Evolutionary conservation across 2,797 vertebrate genomes (phyloP).

Genomic region (Gymnoscopelus braueri): DNA sequence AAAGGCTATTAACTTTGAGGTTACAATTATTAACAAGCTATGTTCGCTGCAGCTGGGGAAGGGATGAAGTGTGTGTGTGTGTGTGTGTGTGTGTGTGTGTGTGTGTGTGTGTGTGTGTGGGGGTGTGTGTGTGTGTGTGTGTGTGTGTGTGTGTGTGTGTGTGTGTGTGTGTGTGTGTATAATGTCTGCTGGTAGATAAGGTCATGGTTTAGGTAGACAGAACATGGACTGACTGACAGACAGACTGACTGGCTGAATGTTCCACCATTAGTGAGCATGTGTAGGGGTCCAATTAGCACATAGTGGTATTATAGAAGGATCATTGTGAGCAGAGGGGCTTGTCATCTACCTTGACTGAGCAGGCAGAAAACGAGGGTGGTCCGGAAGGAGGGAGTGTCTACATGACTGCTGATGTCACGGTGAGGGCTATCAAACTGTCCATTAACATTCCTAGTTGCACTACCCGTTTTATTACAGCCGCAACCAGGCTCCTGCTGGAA

Average conservation of each 20-base stretch:
- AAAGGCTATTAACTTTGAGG: conserved; percentile 1
- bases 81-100: neutral
- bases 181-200: neutral
- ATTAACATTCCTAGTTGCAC: conserved; percentile 63
- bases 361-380: conserved; percentile 33
- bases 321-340: conserved; percentile 52
- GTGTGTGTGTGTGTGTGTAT: too few species aligned
- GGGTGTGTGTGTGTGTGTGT: conserved; percentile 10
- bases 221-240: neutral
- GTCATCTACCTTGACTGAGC: conserved; percentile 49
- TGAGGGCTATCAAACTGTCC: conserved; percentile 49
- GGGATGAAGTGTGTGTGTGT: too few species aligned
- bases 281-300: conserved; percentile 56
- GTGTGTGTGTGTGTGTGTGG: neutral
- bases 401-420: conserved; percentile 26
- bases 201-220: neutral
- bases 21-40: neutral
- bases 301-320: conserved; percentile 52
- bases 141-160: too few species aligned
- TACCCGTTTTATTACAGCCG: conserved; percentile 48
- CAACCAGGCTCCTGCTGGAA: conserved; percentile 41
- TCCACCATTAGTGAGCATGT: conserved; percentile 29
- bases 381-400: conserved; percentile 35
- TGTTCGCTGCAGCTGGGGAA: neutral
- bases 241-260: neutral